These are phyloP conservation scores for Oeneis ivallda DNA, from an alignment of 2,888 invertebrate species.

Conservation along the genomic window DNA sequence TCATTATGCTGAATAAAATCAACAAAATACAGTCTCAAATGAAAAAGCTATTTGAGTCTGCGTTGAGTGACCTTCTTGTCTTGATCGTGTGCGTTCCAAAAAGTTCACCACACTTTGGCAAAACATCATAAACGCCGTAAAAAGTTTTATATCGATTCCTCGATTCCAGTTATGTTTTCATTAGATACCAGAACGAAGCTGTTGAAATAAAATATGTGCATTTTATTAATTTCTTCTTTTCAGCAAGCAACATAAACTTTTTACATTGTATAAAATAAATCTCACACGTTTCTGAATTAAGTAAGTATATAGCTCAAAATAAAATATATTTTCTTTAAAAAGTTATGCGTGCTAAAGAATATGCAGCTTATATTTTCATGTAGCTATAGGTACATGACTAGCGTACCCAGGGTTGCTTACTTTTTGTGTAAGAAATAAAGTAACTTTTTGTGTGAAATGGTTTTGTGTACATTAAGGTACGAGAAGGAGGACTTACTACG, in stretches of 20 bases:
- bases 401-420: no score
- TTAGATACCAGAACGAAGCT: constrained; percentile 6
- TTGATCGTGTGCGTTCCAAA: neutral
- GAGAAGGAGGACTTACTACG: no score
- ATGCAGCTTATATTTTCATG: neutral
- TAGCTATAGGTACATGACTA: neutral
- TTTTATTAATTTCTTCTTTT: neutral
- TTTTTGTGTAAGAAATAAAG: no score
- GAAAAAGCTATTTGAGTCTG: neutral
- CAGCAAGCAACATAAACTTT: neutral
- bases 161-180: constrained; percentile 8
- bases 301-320: neutral
- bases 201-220: constrained; percentile 5
- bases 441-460: no score
- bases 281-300: neutral
- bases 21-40: neutral
- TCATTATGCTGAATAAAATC: neutral
- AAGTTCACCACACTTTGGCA: neutral
- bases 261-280: neutral
- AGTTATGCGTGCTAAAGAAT: neutral
- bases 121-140: constrained; percentile 6
- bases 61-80: neutral
- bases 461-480: no score
- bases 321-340: neutral
- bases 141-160: constrained; percentile 5